These are phyloP conservation scores for Rousettus leschenaultii DNA, from an alignment of 2,113 vertebrate genomes.

Conservation along the genomic window DNA sequence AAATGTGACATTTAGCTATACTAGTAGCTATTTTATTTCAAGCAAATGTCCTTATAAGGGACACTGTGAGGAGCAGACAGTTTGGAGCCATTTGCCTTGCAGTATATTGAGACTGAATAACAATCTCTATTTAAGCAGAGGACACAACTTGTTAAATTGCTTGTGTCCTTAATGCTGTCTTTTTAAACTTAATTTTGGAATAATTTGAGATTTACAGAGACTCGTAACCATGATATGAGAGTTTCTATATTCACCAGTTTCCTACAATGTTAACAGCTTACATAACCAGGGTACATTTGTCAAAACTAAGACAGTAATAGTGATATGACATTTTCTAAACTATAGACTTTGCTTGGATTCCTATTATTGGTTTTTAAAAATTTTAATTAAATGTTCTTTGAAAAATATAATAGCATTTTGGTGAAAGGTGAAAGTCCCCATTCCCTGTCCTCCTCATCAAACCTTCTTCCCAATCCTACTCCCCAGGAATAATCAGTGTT, in stretches of 20 bases:
- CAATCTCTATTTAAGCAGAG: neutral
- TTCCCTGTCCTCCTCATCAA: neutral
- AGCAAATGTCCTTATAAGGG: neutral
- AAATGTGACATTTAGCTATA: neutral
- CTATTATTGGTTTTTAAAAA: neutral
- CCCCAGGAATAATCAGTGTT: neutral
- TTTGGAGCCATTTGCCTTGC: neutral
- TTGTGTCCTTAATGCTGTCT: neutral
- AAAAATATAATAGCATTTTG: neutral
- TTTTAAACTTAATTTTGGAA: neutral
- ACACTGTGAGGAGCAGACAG: neutral
- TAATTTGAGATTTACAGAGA: neutral
- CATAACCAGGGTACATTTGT: neutral
- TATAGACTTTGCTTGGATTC: neutral
- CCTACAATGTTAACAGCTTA: neutral
- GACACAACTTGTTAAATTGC: neutral
- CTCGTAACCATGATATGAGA: neutral
- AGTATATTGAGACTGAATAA: neutral
- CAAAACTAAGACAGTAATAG: neutral
- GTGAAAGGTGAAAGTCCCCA: neutral
- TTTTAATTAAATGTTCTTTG: neutral
- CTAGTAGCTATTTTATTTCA: neutral
- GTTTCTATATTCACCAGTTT: neutral
- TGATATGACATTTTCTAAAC: neutral
- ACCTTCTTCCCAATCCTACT: neutral